phyloP scores from a whole-genome alignment of 2,888 invertebrate species.

The Xanthia togata region DNA sequence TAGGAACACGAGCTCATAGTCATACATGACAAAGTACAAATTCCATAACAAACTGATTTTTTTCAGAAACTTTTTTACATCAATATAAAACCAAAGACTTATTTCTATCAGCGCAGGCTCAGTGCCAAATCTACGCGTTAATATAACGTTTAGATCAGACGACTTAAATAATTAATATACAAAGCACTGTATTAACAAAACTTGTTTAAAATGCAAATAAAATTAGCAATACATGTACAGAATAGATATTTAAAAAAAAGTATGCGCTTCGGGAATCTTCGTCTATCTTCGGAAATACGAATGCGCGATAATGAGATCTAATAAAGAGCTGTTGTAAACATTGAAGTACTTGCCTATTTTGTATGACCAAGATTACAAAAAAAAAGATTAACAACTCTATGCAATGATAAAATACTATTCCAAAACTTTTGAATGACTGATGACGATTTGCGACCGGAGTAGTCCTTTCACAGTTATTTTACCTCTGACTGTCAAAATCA shows the following conservation, averaged over 20 bases:
- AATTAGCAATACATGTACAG: conserved; percentile 1
- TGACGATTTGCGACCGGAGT: too few relatives aligned
- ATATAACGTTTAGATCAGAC: conserved; percentile 4
- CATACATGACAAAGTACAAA: not conserved
- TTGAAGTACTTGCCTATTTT: not conserved
- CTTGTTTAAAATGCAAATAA: not conserved
- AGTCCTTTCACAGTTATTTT: too few relatives aligned
- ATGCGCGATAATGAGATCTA: not conserved
- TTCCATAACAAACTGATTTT: not conserved
- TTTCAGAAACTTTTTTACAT: not conserved
- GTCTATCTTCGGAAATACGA: not conserved
- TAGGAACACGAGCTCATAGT: not conserved
- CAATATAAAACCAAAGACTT: not conserved
- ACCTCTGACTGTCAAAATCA: too few relatives aligned
- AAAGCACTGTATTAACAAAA: not conserved
- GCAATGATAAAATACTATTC: too few relatives aligned
- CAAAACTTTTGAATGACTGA: too few relatives aligned
- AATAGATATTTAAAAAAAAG: not conserved
- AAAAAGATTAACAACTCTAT: too few relatives aligned
- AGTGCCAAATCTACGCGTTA: not conserved
- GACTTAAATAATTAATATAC: not conserved
- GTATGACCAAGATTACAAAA: not conserved
- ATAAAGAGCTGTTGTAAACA: not conserved
- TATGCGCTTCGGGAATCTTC: not conserved
- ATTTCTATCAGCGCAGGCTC: not conserved